phyloP scores from a whole-genome alignment of 2,888 invertebrate genomes.

The Pyrochroa serraticornis region DNA sequence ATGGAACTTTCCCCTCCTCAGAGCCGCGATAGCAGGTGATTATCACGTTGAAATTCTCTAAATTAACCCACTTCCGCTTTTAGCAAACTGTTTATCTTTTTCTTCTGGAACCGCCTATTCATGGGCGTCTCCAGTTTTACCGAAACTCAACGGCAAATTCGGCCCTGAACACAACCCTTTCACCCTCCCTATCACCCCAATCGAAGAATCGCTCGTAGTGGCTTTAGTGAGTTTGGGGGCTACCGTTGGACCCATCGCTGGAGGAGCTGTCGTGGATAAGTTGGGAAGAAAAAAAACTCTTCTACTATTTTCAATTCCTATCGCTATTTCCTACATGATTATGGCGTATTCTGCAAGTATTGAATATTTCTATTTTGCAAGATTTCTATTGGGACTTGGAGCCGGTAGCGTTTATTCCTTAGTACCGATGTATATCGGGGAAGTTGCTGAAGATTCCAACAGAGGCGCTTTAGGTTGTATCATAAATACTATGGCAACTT shows the following conservation, averaged over 20 bases:
- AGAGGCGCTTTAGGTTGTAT: constrained; percentile 74
- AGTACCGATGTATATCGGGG: constrained; percentile 84
- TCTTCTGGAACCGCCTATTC: constrained; percentile 13
- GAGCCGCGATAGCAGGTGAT: background rate
- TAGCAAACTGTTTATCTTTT: constrained; percentile 26
- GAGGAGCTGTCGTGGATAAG: constrained; percentile 19
- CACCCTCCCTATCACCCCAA: constrained; percentile 12
- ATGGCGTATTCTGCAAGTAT: constrained; percentile 30
- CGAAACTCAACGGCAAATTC: constrained; percentile 12
- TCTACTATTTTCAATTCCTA: constrained; percentile 66
- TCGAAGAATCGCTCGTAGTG: constrained; percentile 33
- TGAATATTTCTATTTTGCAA: constrained; percentile 58
- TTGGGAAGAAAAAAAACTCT: constrained; percentile 70
- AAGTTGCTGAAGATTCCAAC: constrained; percentile 78
- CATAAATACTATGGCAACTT: constrained; percentile 72
- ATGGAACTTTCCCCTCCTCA: background rate
- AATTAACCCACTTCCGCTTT: constrained; percentile 1
- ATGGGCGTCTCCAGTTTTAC: constrained; percentile 26
- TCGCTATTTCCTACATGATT: constrained; percentile 58
- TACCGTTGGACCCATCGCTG: constrained; percentile 29
- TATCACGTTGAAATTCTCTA: background rate
- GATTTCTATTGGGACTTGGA: constrained; percentile 67
- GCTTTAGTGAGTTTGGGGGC: constrained; percentile 32
- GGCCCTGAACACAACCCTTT: constrained; percentile 14
- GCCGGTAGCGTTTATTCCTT: constrained; percentile 73